phyloP scores from a whole-genome alignment of 2,797 vertebrate species.

The Lerista edwardsae region DNA sequence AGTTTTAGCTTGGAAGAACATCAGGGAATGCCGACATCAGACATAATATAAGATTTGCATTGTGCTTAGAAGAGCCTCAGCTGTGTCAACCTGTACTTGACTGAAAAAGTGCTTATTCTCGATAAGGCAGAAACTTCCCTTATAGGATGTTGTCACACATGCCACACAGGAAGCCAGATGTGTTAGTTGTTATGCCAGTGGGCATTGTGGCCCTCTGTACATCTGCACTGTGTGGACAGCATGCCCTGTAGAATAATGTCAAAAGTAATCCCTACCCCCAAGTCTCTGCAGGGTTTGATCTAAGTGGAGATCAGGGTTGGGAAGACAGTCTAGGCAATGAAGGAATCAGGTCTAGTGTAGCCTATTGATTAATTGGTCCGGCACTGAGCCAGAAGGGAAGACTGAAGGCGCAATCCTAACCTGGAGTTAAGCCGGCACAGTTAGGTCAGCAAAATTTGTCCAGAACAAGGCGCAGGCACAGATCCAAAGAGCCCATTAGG shows the following conservation, averaged over 20 bases:
- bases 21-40: neutral
- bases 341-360: too few relatives aligned
- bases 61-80: neutral
- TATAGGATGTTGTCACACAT: too few relatives aligned
- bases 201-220: neutral
- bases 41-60: neutral
- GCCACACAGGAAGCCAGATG: too few relatives aligned
- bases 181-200: neutral
- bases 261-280: neutral
- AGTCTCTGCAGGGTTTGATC: neutral
- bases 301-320: too few relatives aligned
- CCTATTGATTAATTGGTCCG: too few relatives aligned
- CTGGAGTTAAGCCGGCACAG: too few relatives aligned
- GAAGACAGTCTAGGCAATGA: too few relatives aligned
- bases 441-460: too few relatives aligned
- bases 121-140: neutral
- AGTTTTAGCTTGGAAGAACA: fast-evolving
- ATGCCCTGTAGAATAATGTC: neutral
- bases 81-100: neutral
- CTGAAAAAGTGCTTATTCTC: neutral
- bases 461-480: too few relatives aligned
- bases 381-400: too few relatives aligned
- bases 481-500: too few relatives aligned
- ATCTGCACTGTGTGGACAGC: neutral
- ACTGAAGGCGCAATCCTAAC: too few relatives aligned